Conservation (phyloP, 2,888 invertebrate species). For the Eupeodes latifasciatus region DNA sequence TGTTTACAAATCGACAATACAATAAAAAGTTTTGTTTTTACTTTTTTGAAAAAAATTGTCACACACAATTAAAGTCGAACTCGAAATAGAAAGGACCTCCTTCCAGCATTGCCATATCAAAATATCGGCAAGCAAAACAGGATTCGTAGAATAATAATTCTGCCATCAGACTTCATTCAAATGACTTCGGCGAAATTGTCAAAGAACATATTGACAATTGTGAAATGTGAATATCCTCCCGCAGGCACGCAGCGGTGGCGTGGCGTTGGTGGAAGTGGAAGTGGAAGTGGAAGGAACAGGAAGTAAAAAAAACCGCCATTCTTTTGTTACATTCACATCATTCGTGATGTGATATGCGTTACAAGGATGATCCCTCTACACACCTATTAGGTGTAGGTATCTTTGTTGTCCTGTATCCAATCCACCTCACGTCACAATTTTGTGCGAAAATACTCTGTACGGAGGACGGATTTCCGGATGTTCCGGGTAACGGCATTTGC, state of each 20-base stretch:
- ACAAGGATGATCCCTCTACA: constrained; percentile 51
- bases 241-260: background rate
- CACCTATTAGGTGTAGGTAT: constrained; percentile 6
- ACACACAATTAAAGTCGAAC: constrained; percentile 31
- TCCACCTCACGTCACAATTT: background rate
- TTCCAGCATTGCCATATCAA: background rate
- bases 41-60: constrained; percentile 10
- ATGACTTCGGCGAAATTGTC: constrained; percentile 5
- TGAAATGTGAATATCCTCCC: constrained; percentile 12
- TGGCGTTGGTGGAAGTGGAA: no score
- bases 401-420: no score
- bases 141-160: constrained; percentile 7
- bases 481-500: constrained; percentile 47
- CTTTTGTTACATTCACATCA: constrained; percentile 22
- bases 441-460: constrained; percentile 3
- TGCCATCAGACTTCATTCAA: background rate
- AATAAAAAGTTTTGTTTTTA: background rate
- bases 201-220: background rate
- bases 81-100: background rate
- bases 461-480: constrained; percentile 47
- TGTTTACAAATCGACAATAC: background rate
- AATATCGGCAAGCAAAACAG: no score
- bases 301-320: background rate
- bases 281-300: background rate
- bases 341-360: constrained; percentile 51